phyloP scores from a whole-genome alignment of 2,888 invertebrate species.

The Hemithea aestivaria region DNA sequence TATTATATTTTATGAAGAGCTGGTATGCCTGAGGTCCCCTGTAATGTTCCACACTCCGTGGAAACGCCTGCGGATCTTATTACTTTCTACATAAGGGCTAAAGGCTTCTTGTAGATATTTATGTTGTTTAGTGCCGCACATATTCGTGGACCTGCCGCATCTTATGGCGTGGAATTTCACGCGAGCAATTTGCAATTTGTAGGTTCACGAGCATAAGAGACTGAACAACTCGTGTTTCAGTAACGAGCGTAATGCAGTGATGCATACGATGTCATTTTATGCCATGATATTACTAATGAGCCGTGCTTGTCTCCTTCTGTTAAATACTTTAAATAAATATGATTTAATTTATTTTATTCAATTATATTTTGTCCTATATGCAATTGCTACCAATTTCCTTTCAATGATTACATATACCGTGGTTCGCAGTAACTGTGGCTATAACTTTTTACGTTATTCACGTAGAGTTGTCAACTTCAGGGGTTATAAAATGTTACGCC shows the following conservation, averaged over 20 bases:
- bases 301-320: no score
- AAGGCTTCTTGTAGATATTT: constrained; percentile 47
- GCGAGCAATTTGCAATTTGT: constrained; percentile 10
- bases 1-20: constrained; percentile 73
- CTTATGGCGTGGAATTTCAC: constrained; percentile 13
- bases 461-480: not conserved
- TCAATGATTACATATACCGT: no score
- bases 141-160: constrained; percentile 16
- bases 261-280: no score
- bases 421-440: no score
- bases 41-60: constrained; percentile 54
- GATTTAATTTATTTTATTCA: no score
- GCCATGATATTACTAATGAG: no score
- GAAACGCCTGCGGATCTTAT: constrained; percentile 58
- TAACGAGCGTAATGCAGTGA: no score
- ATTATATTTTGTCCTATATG: no score
- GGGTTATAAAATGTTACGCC: constrained; percentile 8
- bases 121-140: constrained; percentile 24
- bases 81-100: constrained; percentile 50
- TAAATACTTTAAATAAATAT: no score
- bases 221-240: no score
- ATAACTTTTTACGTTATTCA: no score
- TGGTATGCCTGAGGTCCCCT: constrained; percentile 54
- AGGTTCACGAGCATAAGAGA: not conserved
- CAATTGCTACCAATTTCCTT: no score